phyloP scores from a whole-genome alignment of 1,140 invertebrate species.

The Camponotus floridanus region DNA sequence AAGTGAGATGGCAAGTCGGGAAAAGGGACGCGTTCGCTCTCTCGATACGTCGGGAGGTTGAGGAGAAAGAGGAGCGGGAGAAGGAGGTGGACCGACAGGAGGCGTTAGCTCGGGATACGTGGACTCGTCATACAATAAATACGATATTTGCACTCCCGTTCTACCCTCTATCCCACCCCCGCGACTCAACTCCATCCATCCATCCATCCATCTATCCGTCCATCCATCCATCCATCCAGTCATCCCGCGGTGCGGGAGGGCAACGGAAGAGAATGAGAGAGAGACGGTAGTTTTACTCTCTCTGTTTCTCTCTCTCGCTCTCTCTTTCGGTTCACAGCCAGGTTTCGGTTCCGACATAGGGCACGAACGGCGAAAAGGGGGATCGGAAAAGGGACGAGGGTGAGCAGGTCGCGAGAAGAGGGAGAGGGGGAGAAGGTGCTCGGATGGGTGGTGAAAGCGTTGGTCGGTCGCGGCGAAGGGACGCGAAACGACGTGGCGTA shows the following conservation, averaged over 20 bases:
- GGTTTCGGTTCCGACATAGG: conserved; percentile 69
- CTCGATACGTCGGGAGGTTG: conserved; percentile 15
- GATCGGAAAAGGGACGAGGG: conserved; percentile 50
- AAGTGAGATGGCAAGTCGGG: conserved; percentile 29
- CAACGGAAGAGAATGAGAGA: conserved; percentile 57
- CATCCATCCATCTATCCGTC: conserved; percentile 29
- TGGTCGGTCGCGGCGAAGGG: conserved; percentile 73
- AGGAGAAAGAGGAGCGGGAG: not conserved
- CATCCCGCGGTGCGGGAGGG: conserved; percentile 17
- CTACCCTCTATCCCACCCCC: conserved; percentile 37
- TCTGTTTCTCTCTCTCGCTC: conserved; percentile 34
- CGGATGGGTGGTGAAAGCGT: conserved; percentile 75
- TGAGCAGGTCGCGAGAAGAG: conserved; percentile 56
- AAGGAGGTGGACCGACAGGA: conserved; percentile 66
- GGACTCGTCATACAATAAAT: conserved; percentile 83
- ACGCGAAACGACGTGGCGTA: conserved; percentile 50
- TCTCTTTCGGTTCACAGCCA: conserved; percentile 61
- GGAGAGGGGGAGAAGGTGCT: conserved; percentile 71
- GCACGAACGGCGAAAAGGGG: conserved; percentile 34
- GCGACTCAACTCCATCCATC: conserved; percentile 48
- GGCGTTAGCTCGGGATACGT: conserved; percentile 75
- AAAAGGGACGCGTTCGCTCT: conserved; percentile 33
- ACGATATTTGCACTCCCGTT: conserved; percentile 80
- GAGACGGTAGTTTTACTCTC: conserved; percentile 42
- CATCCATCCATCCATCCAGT: conserved; percentile 47